These are phyloP conservation scores for Sarcophaga caerulescens DNA, from an alignment of 2,888 invertebrate genomes.

Conservation along the genomic window DNA sequence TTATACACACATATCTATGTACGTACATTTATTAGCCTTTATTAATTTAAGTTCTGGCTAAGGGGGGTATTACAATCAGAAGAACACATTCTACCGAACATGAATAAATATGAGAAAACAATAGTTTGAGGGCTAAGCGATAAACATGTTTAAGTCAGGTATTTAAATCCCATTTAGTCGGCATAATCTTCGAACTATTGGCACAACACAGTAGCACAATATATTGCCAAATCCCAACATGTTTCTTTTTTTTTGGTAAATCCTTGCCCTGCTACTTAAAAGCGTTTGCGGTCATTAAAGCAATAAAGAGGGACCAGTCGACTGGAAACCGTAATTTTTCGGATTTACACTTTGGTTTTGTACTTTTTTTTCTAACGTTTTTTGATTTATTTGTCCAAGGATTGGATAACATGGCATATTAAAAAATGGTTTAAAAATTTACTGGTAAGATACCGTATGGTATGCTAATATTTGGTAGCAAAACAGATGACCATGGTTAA, in stretches of 20 bases:
- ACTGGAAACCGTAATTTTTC: too few species aligned
- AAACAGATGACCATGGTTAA: too few species aligned
- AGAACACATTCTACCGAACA: not conserved
- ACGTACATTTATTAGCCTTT: constrained; percentile 1
- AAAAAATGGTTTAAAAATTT: too few species aligned
- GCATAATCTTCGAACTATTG: constrained; percentile 58
- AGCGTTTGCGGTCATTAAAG: constrained; percentile 22
- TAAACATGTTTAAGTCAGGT: constrained; percentile 55
- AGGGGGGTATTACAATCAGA: constrained; percentile 22
- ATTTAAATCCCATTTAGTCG: constrained; percentile 66
- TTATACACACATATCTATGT: constrained; percentile 3
- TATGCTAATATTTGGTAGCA: too few species aligned
- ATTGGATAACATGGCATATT: too few species aligned
- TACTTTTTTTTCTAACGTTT: too few species aligned
- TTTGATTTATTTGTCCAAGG: too few species aligned
- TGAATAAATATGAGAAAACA: constrained; percentile 8
- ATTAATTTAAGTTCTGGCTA: constrained; percentile 3
- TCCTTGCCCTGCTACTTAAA: not conserved
- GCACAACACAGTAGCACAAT: constrained; percentile 22
- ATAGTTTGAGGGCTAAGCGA: constrained; percentile 31
- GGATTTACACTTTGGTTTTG: too few species aligned
- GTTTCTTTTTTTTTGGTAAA: not conserved
- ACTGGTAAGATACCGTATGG: too few species aligned
- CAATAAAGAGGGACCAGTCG: not conserved
- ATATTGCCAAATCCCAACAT: not conserved